Evolutionary conservation across 2,888 invertebrate species (phyloP).

Genomic region (Ypsolopha sequella): DNA sequence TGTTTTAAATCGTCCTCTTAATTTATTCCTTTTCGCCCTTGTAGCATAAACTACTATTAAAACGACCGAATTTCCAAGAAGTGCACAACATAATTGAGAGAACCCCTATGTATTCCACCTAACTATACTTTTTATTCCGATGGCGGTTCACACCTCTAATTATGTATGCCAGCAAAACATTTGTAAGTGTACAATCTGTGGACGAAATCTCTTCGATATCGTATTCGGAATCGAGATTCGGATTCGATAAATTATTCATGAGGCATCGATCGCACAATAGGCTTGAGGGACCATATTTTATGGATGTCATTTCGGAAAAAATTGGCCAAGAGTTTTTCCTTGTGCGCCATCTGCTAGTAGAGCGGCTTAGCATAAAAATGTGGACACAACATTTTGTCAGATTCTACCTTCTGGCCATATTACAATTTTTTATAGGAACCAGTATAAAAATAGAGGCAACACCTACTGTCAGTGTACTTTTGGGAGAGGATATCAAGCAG

Average conservation of each 20-base stretch:
- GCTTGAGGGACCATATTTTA: conserved; percentile 41
- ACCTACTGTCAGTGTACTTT: too few relatives aligned
- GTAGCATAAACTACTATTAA: too few relatives aligned
- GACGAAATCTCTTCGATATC: conserved; percentile 53
- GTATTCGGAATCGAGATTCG: conserved; percentile 37
- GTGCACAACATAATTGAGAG: too few relatives aligned
- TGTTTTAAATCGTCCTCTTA: too few relatives aligned
- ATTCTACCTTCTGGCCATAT: not conserved
- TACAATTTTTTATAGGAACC: too few relatives aligned
- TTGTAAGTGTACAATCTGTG: conserved; percentile 45
- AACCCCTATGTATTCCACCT: too few relatives aligned
- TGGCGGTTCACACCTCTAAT: conserved; percentile 22
- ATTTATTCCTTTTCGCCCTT: too few relatives aligned
- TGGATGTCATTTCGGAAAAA: conserved; percentile 29
- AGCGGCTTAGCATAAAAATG: not conserved
- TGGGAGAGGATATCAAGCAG: too few relatives aligned
- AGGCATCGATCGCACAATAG: conserved; percentile 46
- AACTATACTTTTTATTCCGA: too few relatives aligned
- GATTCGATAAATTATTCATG: conserved; percentile 55
- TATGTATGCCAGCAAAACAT: conserved; percentile 33
- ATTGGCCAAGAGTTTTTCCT: conserved; percentile 2
- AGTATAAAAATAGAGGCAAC: too few relatives aligned
- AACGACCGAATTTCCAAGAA: too few relatives aligned
- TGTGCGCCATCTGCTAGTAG: not conserved
- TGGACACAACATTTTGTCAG: not conserved